These are phyloP conservation scores for Pseudomyrmex cubaensis DNA, from an alignment of 1,140 invertebrate genomes.

Conservation along the genomic window DNA sequence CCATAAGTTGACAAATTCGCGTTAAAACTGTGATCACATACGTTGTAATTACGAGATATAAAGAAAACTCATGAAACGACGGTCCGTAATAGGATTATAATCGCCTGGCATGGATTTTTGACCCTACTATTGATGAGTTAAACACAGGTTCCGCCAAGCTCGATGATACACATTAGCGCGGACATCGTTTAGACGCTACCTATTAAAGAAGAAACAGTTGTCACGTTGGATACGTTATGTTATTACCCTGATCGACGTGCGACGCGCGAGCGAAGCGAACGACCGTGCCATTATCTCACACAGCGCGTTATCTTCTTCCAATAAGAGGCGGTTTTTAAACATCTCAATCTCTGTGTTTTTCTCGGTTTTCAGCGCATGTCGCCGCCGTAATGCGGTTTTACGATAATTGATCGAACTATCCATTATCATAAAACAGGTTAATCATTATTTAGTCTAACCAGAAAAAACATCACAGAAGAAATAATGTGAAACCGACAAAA, in stretches of 20 bases:
- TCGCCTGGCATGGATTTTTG: slow-evolving; percentile 35
- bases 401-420: not conserved
- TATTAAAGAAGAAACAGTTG: slow-evolving; percentile 45
- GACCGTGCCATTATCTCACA: slow-evolving; percentile 4
- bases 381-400: not conserved
- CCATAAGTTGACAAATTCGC: slow-evolving; percentile 23
- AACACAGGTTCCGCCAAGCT: slow-evolving; percentile 10
- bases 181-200: slow-evolving; percentile 45
- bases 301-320: not conserved
- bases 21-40: slow-evolving; percentile 23
- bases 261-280: not conserved
- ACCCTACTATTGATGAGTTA: slow-evolving; percentile 24
- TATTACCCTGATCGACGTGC: slow-evolving; percentile 45
- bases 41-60: slow-evolving; percentile 48
- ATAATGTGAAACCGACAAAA: not conserved
- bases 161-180: slow-evolving; percentile 42
- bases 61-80: slow-evolving; percentile 19
- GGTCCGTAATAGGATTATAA: slow-evolving; percentile 69
- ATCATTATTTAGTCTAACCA: slow-evolving; percentile 15
- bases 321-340: slow-evolving; percentile 12
- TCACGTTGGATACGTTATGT: slow-evolving; percentile 62
- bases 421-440: not conserved
- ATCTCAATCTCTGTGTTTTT: slow-evolving; percentile 14
- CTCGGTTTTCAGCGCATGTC: not conserved
- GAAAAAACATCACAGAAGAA: slow-evolving; percentile 1